phyloP scores from a whole-genome alignment of 2,888 invertebrate species.

The Leptodirus hochenwartii region DNA sequence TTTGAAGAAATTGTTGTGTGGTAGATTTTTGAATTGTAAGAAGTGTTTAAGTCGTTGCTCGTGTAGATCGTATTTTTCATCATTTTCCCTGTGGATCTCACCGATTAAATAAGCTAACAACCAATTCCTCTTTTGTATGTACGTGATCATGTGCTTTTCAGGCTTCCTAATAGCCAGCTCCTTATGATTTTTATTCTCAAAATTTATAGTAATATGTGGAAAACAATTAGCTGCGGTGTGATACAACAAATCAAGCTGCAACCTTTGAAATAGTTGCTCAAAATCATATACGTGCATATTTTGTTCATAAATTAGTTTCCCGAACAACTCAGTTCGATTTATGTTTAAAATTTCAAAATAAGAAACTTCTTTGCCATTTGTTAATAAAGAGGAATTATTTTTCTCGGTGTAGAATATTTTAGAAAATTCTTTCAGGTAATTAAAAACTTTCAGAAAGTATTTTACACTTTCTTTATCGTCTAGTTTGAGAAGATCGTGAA shows the following conservation, averaged over 20 bases:
- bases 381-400: slow-evolving; percentile 21
- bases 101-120: slow-evolving; percentile 47
- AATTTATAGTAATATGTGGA: slow-evolving; percentile 31
- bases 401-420: slow-evolving; percentile 26
- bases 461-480: slow-evolving; percentile 17
- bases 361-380: slow-evolving; percentile 22
- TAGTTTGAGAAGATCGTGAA: slow-evolving; percentile 29
- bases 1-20: slow-evolving; percentile 34
- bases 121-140: slow-evolving; percentile 48
- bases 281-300: slow-evolving; percentile 47
- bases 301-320: slow-evolving; percentile 47
- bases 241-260: slow-evolving; percentile 56
- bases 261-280: slow-evolving; percentile 45
- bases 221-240: slow-evolving; percentile 56
- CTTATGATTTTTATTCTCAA: neutral
- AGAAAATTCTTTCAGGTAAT: slow-evolving; percentile 37
- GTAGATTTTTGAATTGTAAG: slow-evolving; percentile 38
- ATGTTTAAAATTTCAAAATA: slow-evolving; percentile 35
- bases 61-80: slow-evolving; percentile 33
- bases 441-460: slow-evolving; percentile 35
- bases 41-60: slow-evolving; percentile 34
- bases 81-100: slow-evolving; percentile 38
- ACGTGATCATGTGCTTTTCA: slow-evolving; percentile 36
- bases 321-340: slow-evolving; percentile 40
- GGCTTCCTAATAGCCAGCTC: slow-evolving; percentile 19